Base-by-base conservation (phyloP, 2,113 vertebrate genomes). In the Semnornis frantzii region DNA sequence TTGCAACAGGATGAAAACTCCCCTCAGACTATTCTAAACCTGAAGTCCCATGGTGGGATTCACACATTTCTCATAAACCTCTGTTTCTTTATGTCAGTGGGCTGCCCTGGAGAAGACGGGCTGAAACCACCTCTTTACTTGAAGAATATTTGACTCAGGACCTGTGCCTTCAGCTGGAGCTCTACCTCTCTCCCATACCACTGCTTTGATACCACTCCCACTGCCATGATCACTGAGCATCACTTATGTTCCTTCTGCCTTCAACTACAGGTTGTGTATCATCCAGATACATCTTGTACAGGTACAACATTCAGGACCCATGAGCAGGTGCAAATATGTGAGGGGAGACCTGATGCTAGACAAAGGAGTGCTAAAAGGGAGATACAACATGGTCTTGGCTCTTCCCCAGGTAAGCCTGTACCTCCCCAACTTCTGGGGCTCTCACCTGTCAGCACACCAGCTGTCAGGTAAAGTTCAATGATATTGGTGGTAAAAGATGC, bases 381-480 rank as follows among this genome's bases (percentile, higher is more conserved):
- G 42, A 30, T 46, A 12, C 7, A 59, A 8, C 33, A 28, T 15
- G 31, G 25, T 52, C 42, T 73, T 73, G 30, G 42, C 33, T 72
- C 31, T 76, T 87, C 23, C 27, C 34, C 55, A 24, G 33, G 6
- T n/a, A 72, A 78, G 31, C 8, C 28, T 71, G 5, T 50, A 37
- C 27, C 11, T 8, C 25, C 34, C 27, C 20, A 71, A 2, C 9
- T 79, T 24, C 19, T 2, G 2, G 14, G 60, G 50, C 23, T 71
- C 95, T 97, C 87, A 98, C 98, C 98, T 70, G 98, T 98, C 89
- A 98, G 94, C 92, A 98, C 96, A 0, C 98, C 98, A 25, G 98
- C 97, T 5, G 97, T 98, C 94, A 98, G 93, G 94, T 98, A 98
- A 27, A 98, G 96, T 87, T 98, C 97, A 50, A 98, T 95, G 19